Base-by-base conservation (phyloP, 1,140 invertebrate genomes). In the Drosophila sp. region DNA sequence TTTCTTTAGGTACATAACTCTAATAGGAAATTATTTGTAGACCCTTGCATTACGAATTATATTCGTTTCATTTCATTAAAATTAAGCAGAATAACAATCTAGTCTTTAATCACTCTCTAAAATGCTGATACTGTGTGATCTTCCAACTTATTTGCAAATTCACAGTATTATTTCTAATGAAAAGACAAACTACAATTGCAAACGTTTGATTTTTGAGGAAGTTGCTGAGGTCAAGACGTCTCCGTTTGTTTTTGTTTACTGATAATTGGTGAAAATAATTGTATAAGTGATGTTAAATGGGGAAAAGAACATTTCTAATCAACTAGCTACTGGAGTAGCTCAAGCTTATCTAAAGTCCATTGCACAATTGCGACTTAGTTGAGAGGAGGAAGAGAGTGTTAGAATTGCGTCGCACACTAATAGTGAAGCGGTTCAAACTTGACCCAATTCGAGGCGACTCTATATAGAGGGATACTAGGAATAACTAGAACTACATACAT, bases 341-440 rank as follows among this genome's bases (percentile, higher is more conserved):
- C 23, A 50, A 4, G 7, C 44, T 50, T 50, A 50, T 50, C 44
- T 38, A 27, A 50, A 50, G 6, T 27, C 23, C 25, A 50, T 8
- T 25, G 7, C 2, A 50, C 44, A 56, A 56, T 32, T 56, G 54
- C 54, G 54, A 56, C 54, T 56, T 56, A 56, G 10, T 25, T 50
- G 44, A 50, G 44, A 47, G 44, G 44, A 47, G 44, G 44, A 47
- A 47, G 44, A 47, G 50, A 55, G 50, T 55, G 10, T 25, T 44
- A 60, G 29, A 68, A 67, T 63, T 47, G 54, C 60, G 10, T 33
- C 44, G 55, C 35, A 66, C 47, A 17, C 17, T 17, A 17, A 0
- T 54, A 33, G 56, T 40, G 40, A 72, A 64, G 47, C 74, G 29
- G 65, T 67, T 66, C 29, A 76, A 85, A 86, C 82, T 85, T 79